Conservation (phyloP, 2,113 vertebrate species). For the Strix uralensis region DNA sequence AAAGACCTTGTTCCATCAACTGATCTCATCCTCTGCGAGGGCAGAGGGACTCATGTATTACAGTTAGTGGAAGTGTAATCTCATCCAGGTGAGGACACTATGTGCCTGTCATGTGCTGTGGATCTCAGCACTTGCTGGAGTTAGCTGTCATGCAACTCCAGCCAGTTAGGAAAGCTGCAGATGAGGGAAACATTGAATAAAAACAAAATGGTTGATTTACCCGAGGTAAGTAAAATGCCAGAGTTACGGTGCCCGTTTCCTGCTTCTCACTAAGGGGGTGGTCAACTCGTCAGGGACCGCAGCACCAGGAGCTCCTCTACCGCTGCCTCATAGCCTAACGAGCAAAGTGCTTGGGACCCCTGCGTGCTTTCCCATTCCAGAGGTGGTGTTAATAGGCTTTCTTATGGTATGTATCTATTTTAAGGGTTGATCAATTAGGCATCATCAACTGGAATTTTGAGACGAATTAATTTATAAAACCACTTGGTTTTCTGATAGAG, state of each 20-base stretch:
- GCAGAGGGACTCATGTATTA: neutral
- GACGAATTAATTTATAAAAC: neutral
- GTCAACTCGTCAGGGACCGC: fast-evolving
- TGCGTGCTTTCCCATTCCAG: neutral
- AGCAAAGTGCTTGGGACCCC: neutral
- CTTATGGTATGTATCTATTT: neutral
- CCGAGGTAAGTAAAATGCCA: neutral
- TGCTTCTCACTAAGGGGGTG: neutral
- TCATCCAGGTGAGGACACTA: neutral
- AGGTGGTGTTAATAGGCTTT: neutral
- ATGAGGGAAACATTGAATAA: neutral
- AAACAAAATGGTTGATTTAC: neutral
- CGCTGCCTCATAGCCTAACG: fast-evolving
- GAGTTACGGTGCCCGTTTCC: fast-evolving
- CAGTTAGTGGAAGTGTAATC: neutral
- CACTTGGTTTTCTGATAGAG: neutral
- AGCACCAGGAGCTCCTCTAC: neutral
- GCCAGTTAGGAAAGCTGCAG: neutral
- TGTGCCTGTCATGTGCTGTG: fast-evolving
- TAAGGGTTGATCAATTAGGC: neutral
- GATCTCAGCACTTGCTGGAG: fast-evolving
- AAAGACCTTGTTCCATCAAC: neutral
- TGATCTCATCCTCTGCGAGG: neutral
- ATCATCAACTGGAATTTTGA: neutral
- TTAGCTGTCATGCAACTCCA: neutral